phyloP scores from a whole-genome alignment of 2,797 vertebrate genomes.

The Florisuga fusca region DNA sequence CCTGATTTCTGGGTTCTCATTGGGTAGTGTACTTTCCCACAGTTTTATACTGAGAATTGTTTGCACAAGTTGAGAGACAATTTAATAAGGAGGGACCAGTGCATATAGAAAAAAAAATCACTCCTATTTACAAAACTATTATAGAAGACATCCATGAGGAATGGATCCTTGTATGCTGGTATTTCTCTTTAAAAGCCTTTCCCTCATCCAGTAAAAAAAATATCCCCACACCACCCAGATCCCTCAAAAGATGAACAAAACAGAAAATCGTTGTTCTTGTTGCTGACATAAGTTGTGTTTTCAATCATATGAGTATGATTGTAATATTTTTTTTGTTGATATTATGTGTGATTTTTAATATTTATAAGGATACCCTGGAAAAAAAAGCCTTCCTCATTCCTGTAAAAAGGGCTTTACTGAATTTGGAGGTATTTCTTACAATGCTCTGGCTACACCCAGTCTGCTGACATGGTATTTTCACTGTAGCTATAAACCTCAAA shows the following conservation, averaged over 20 bases:
- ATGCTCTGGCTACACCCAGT: background rate
- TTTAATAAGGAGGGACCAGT: background rate
- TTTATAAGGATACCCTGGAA: background rate
- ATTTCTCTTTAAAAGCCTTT: background rate
- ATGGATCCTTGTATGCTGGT: background rate
- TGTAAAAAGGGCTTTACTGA: background rate
- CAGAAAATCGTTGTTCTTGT: background rate
- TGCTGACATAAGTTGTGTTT: background rate
- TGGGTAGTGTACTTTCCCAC: background rate
- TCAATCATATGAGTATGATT: background rate
- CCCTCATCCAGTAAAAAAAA: background rate
- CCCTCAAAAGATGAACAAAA: background rate
- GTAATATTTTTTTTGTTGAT: background rate
- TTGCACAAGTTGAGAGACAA: background rate
- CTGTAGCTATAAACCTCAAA: constrained; percentile 9
- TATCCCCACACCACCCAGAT: background rate
- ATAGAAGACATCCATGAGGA: background rate
- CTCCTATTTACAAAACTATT: background rate
- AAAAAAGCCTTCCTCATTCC: background rate
- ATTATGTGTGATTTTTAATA: background rate
- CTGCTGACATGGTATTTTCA: constrained; percentile 25
- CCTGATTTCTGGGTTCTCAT: background rate
- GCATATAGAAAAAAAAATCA: background rate
- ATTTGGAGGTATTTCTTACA: background rate
- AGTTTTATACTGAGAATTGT: background rate